Evolutionary conservation across 1,140 invertebrate species (phyloP), one percentile per base, ranked within the genome.

Genomic region (Sitobion miscanthi): DNA sequence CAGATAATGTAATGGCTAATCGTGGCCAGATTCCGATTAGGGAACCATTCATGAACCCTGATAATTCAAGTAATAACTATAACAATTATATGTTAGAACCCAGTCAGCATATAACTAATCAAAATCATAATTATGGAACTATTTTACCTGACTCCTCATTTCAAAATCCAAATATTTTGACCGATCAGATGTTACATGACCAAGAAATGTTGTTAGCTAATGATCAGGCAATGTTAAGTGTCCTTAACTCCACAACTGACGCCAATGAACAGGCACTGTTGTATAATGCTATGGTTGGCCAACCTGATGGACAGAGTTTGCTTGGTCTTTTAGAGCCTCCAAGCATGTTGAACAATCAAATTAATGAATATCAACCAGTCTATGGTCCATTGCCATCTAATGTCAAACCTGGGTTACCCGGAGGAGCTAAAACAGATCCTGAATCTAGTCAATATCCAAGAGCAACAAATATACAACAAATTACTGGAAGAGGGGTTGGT

Each of bases 331-430:
- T 93, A 45, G 91, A 93, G 9, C 49, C 91, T 0, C 90, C 90
- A 17, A 93, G 9, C 30, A 93, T 93, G 82, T 77, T 93, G 49
- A 93, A 54, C 23, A 85, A 86, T 85, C 91, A 85, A 86, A 93
- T 85, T 42, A 93, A 93, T 93, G 77, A 85, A 83, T 93, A 93
- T 93, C 77, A 93, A 57, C 91, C 91, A 9, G 91, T 86, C 30
- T 93, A 93, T 93, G 91, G 91, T 1, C 82, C 91, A 42, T 42
- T 93, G 21, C 91, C 91, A 45, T 42, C 91, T 54, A 91, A 94
- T 0, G 38, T 94, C 45, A 94, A 94, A 88, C 90, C 93, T 0
- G 93, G 93, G 38, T 93, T 94, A 92, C 93, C 93, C 1, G 93
- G 93, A 38, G 93, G 93, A 42, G 89, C 89, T 30, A 93, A 93